Conservation (phyloP, 2,113 vertebrate genomes). For the Uria lomvia region DNA sequence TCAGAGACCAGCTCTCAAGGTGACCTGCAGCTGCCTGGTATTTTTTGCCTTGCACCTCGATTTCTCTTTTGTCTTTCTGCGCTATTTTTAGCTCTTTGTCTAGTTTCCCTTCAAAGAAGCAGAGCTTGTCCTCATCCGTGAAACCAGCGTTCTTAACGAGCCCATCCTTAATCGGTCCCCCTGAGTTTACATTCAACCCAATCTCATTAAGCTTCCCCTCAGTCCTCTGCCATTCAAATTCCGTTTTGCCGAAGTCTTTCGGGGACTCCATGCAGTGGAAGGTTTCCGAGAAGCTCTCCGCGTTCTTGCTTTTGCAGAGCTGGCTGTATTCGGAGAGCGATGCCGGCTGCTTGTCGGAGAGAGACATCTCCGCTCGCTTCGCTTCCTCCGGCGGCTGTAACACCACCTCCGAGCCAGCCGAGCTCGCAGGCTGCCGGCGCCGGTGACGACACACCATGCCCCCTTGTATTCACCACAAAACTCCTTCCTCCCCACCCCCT, state of each 20-base stretch:
- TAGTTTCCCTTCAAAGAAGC: slow-evolving; percentile 82
- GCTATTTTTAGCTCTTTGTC: slow-evolving; percentile 80
- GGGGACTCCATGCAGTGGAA: slow-evolving; percentile 62
- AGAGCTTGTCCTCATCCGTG: slow-evolving; percentile 90
- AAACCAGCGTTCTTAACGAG: slow-evolving; percentile 76
- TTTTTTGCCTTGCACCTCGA: slow-evolving; percentile 57
- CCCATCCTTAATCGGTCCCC: slow-evolving; percentile 69
- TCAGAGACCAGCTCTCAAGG: slow-evolving; percentile 73
- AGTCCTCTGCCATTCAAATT: slow-evolving; percentile 88
- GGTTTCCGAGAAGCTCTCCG: slow-evolving; percentile 55
- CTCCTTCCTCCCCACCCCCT: slow-evolving; percentile 37
- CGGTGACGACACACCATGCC: slow-evolving; percentile 71
- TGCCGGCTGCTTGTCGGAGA: slow-evolving; percentile 81
- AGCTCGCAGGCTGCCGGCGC: slow-evolving; percentile 65
- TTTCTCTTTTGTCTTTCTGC: slow-evolving; percentile 67
- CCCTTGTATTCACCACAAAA: slow-evolving; percentile 51
- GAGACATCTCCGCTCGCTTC: slow-evolving; percentile 73
- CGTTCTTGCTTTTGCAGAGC: slow-evolving; percentile 76
- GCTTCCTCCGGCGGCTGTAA: slow-evolving; percentile 42
- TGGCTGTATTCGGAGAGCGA: slow-evolving; percentile 79
- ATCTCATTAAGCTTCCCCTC: slow-evolving; percentile 80
- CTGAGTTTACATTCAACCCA: slow-evolving; percentile 72
- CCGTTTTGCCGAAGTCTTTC: slow-evolving; percentile 68
- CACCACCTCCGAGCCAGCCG: slow-evolving; percentile 67
- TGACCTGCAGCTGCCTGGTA: slow-evolving; percentile 67